Percentiles rank a stretch among this genome's conserved stretches.
Evolutionary conservation across 2,888 invertebrate species (phyloP).

Genomic region (Oegoconia quadripuncta): DNA sequence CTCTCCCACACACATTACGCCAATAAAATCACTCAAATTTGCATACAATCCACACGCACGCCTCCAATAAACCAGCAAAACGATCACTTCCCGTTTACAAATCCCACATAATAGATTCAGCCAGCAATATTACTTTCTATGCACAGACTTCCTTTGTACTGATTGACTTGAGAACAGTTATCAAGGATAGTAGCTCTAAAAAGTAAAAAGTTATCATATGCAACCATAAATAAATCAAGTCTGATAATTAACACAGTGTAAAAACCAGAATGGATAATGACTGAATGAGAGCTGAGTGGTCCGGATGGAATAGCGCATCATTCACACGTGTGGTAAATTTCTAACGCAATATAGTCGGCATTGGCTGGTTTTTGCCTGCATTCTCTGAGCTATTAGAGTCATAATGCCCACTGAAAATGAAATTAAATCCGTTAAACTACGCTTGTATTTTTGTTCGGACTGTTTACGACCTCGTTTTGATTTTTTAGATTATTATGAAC

Average conservation of each 20-base stretch:
- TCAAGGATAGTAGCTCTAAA: neutral
- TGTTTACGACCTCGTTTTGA: slow-evolving; percentile 25
- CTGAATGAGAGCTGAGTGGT: neutral
- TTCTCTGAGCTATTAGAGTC: slow-evolving; percentile 28
- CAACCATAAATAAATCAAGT: neutral
- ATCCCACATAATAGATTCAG: slow-evolving; percentile 14
- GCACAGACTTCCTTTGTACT: neutral
- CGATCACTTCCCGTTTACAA: slow-evolving; percentile 47
- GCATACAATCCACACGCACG: slow-evolving; percentile 62
- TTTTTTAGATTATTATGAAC: slow-evolving; percentile 1
- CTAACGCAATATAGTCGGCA: slow-evolving; percentile 21
- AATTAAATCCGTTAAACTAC: slow-evolving; percentile 47
- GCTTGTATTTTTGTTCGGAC: slow-evolving; percentile 27
- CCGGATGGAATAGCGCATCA: slow-evolving; percentile 7
- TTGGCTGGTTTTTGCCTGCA: slow-evolving; percentile 38
- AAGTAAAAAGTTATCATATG: neutral
- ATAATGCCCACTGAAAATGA: slow-evolving; percentile 43
- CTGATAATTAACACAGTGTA: slow-evolving; percentile 15
- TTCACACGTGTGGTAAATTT: slow-evolving; percentile 20
- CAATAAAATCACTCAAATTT: slow-evolving; percentile 56
- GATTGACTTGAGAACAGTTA: too few species aligned
- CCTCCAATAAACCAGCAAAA: slow-evolving; percentile 54
- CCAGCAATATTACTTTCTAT: slow-evolving; percentile 9
- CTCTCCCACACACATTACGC: slow-evolving; percentile 55
- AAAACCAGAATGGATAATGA: neutral